Evolutionary conservation across 1,140 invertebrate species (phyloP).

Genomic region (Eufriesea mexicana): DNA sequence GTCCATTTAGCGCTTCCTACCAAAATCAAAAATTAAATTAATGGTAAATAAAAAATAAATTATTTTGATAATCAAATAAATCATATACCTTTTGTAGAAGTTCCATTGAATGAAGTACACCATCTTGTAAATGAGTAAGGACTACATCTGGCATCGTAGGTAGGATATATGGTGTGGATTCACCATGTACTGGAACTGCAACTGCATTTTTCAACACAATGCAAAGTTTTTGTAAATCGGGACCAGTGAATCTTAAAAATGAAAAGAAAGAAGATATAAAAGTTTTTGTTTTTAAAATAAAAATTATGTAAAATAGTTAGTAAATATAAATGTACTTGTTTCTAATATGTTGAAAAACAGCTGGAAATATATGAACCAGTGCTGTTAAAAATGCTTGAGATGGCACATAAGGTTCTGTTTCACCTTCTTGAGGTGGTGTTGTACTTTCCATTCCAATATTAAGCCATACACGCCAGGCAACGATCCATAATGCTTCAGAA

Average conservation of each 20-base stretch:
- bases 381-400: slow-evolving; percentile 96
- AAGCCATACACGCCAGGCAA: slow-evolving; percentile 93
- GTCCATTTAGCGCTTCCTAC: slow-evolving; percentile 87
- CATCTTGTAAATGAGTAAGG: slow-evolving; percentile 92
- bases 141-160: slow-evolving; percentile 88
- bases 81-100: slow-evolving; percentile 86
- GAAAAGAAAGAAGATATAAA: slow-evolving; percentile 48
- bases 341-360: slow-evolving; percentile 95
- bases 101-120: slow-evolving; percentile 90
- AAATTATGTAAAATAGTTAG: background rate
- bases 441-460: slow-evolving; percentile 92
- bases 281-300: background rate
- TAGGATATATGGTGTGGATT: slow-evolving; percentile 91
- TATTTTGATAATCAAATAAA: slow-evolving; percentile 15
- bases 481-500: slow-evolving; percentile 87
- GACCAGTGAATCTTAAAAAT: slow-evolving; percentile 85
- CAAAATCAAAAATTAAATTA: slow-evolving; percentile 22
- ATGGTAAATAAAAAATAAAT: background rate
- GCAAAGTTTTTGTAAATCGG: slow-evolving; percentile 91
- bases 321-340: slow-evolving; percentile 85
- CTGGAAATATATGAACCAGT: slow-evolving; percentile 96
- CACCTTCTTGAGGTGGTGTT: slow-evolving; percentile 84
- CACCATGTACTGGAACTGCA: slow-evolving; percentile 91
- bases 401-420: slow-evolving; percentile 89
- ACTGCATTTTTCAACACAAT: slow-evolving; percentile 89